phyloP scores from a whole-genome alignment of 2,888 invertebrate genomes.

The Lasioglossum lativentre region DNA sequence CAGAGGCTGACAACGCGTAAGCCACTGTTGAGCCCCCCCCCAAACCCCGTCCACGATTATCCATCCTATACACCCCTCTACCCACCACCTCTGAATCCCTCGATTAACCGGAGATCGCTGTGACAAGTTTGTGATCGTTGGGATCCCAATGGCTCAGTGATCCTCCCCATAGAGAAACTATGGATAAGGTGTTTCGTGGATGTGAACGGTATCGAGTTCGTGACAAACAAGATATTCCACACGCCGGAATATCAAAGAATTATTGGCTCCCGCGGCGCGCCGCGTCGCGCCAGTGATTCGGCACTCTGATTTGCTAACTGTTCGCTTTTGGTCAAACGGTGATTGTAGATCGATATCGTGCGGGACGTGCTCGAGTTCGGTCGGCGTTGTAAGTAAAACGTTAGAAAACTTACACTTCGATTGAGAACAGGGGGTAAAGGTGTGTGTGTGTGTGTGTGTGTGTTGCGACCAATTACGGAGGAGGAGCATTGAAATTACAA shows the following conservation, averaged over 20 bases:
- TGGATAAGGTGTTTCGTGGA: slow-evolving; percentile 28
- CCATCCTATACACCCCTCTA: neutral
- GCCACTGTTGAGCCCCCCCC: neutral
- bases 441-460: no score
- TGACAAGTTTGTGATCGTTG: neutral
- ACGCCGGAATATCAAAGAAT: slow-evolving; percentile 25
- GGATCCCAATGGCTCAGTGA: slow-evolving; percentile 22
- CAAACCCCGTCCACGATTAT: neutral
- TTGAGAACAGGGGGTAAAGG: neutral
- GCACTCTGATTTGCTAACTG: neutral
- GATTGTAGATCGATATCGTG: slow-evolving; percentile 11
- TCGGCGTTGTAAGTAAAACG: slow-evolving; percentile 24
- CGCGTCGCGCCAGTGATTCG: slow-evolving; percentile 19
- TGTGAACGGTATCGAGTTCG: slow-evolving; percentile 2
- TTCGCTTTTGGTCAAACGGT: neutral
- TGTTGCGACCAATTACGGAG: neutral
- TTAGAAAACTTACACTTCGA: neutral
- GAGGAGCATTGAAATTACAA: neutral
- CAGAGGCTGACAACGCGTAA: neutral
- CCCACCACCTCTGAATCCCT: neutral
- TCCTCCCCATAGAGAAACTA: neutral
- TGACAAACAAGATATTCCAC: neutral
- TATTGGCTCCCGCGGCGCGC: neutral
- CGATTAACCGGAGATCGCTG: slow-evolving; percentile 16
- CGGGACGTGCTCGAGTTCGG: neutral